phyloP scores from a whole-genome alignment of 1,140 invertebrate species.

The Ceratina calcarata region DNA sequence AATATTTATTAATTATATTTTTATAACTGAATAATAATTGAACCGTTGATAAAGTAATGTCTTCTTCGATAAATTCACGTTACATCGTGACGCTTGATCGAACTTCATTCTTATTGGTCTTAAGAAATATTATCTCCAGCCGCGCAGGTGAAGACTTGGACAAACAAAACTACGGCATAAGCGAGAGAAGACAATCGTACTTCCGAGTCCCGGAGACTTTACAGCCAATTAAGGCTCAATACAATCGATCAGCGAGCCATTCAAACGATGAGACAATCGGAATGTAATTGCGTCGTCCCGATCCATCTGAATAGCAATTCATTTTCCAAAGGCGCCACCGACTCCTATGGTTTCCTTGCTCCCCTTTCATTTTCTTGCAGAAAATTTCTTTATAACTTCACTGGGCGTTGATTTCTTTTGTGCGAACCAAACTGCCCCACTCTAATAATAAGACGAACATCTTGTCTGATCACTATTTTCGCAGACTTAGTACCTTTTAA shows the following conservation, averaged over 20 bases:
- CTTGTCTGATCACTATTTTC: constrained; percentile 10
- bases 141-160: constrained; percentile 51
- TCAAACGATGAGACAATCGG: constrained; percentile 76
- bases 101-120: too few relatives aligned
- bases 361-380: background rate
- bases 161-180: constrained; percentile 70
- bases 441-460: too few relatives aligned
- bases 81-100: too few relatives aligned
- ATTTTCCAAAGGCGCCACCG: constrained; percentile 63
- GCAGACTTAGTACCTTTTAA: constrained; percentile 53
- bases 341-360: constrained; percentile 8
- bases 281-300: constrained; percentile 77
- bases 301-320: constrained; percentile 74
- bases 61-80: too few relatives aligned
- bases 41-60: too few relatives aligned
- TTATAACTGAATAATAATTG: too few relatives aligned
- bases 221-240: constrained; percentile 69
- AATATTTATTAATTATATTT: too few relatives aligned
- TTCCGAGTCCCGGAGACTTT: constrained; percentile 68
- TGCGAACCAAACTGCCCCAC: background rate
- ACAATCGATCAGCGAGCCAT: constrained; percentile 75
- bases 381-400: constrained; percentile 19
- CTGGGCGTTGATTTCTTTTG: background rate
- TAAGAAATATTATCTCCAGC: constrained; percentile 48
- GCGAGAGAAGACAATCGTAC: constrained; percentile 56